Evolutionary conservation across 2,113 vertebrate genomes (phyloP), one percentile per base, ranked within the genome.

Genomic region (Neolamprologus longior): DNA sequence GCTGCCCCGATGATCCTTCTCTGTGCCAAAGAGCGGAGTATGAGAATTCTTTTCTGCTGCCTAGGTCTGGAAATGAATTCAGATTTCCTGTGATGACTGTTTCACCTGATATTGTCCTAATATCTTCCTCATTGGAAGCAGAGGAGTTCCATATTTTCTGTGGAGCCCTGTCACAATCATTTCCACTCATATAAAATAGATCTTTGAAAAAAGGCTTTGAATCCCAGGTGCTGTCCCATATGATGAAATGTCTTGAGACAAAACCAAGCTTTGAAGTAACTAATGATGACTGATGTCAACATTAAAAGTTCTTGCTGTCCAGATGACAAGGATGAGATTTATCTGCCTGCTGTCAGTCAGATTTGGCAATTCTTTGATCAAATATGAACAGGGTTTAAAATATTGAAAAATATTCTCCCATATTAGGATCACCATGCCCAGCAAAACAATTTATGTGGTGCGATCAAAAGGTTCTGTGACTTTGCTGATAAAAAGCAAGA

Each of bases 1-100:
- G 95, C 94, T 95, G 96, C 91, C 94, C 80, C 76, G 28, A 47
- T 40, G 81, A 87, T 89, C 45, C 89, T 92, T 85, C 68, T 42
- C 68, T 15, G 82, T 88, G 93, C 92, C 94, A 94, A 84, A 83
- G 83, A 83, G 58, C 66, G 54, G 86, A 89, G 88, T 89, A 91
- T 83, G 91, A 90, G 89, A 93, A 79, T 63, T 24, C 9, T 82
- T 94, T 87, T 80, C 61, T 68, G 68, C 89, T 91, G 35, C 86
- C 57, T 50, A 33, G 33, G 19, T 89, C 57, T 84, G 78, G 68
- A 89, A 31, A 42, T 76, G 7, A 28, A 82, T 82, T 47, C 28
- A 28, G 19, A 63, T 84, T 31, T 26, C 79, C 61, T 52, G 21
- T 78, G 84, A 86, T 58, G 40, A 91, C 68, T 84, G 14, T 80